Base-by-base conservation (phyloP, 1,140 invertebrate genomes). In the Ceratina calcarata region DNA sequence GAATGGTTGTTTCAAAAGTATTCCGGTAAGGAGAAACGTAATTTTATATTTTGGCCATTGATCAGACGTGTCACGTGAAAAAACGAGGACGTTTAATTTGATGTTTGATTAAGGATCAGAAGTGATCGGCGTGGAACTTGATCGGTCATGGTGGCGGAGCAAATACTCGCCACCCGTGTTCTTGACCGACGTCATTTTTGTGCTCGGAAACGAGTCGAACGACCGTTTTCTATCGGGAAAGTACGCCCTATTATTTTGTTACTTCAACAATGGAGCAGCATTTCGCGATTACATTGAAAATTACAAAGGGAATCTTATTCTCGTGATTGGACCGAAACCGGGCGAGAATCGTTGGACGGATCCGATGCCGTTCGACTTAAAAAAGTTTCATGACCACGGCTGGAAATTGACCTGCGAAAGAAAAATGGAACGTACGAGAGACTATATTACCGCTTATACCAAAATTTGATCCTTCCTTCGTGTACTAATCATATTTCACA, bases 201-300 rank as follows among this genome's bases (percentile, higher is more conserved):
- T 90, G 91, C 83, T 78, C 53, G 91, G 93, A 69, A 85, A 89
- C 12, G 87, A 92, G 16, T 88, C 81, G 20, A 82, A 80, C 15
- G 89, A 78, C 27, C 68, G 89, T 58, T 51, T 68, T 57, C 66
- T 92, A 49, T 82, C 91, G 10, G 65, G 88, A 24, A 88, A 91
- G n/a, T 93, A 93, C 70, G 95, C 95, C 0, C 84, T 96, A 66
- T 84, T 97, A 32, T 97, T 97, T 87, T 97, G 96, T 86, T 97
- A 97, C 86, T 97, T 97, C 86, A 97, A 96, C 83, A 95, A 96
- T 81, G 93, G 94, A 1, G 53, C 72, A 8, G 95, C 95, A 20
- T 97, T 97, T 90, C 76, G 91, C 8, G 90, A 95, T 12, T 97
- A 97, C 86, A 88, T 96, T n/a, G 88, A 92, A 49, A 83, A 93